Evolutionary conservation across 1,140 invertebrate genomes (phyloP).

Genomic region (Coptotermes formosanus): DNA sequence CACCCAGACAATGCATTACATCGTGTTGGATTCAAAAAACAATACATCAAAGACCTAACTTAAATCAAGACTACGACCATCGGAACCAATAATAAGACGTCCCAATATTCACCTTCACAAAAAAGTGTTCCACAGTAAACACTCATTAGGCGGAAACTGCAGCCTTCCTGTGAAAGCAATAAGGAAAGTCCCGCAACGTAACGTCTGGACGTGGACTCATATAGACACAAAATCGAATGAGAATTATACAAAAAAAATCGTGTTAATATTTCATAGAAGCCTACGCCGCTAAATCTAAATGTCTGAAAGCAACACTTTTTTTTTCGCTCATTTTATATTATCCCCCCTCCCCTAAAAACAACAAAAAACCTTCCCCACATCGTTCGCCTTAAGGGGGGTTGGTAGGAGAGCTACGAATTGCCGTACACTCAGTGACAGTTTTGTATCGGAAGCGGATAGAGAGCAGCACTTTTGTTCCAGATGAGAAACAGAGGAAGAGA

Average conservation of each 20-base stretch:
- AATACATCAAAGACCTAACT: no score
- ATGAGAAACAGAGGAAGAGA: constrained; percentile 7
- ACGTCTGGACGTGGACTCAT: not conserved
- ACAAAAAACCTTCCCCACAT: constrained; percentile 24
- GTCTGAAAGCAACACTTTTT: constrained; percentile 33
- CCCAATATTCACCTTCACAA: no score
- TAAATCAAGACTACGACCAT: not conserved
- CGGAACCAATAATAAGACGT: not conserved
- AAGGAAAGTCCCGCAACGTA: not conserved
- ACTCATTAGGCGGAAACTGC: not conserved
- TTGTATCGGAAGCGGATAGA: constrained; percentile 32
- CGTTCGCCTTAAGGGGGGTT: constrained; percentile 28
- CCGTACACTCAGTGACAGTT: constrained; percentile 30
- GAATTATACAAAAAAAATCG: not conserved
- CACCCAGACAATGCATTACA: no score
- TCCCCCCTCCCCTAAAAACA: constrained; percentile 20
- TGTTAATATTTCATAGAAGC: constrained; percentile 9
- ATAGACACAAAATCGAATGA: not conserved
- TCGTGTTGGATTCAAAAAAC: no score
- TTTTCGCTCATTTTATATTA: constrained; percentile 22
- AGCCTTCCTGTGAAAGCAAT: not conserved
- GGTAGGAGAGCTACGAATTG: not conserved
- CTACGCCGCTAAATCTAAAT: constrained; percentile 23
- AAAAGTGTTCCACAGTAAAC: no score
- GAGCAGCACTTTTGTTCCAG: constrained; percentile 23